Evolutionary conservation across 2,113 vertebrate genomes (phyloP), one percentile per base, ranked within the genome.

Genomic region (Halichoeres trimaculatus): DNA sequence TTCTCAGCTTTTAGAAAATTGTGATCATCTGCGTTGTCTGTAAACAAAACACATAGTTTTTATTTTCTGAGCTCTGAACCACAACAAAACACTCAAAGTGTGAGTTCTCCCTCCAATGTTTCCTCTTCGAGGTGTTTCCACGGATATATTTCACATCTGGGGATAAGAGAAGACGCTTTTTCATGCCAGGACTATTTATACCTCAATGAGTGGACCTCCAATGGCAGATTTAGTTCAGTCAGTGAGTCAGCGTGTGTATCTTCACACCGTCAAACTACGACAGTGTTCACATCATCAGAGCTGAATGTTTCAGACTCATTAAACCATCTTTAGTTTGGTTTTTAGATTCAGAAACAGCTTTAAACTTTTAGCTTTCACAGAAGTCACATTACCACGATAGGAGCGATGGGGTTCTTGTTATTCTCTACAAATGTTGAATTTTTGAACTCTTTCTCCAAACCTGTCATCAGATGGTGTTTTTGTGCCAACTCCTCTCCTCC

Each of bases 111-210:
- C 40, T 14, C 40, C 14, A 14, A 14, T 41, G 40, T 41, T 41
- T 4, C 14, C 13, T 14, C 12, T 41, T 11, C 40, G 13, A 41
- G 40, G 40, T 14, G 12, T 41, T 41, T 16, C 12, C 40, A 8
- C 8, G 51, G 43, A 16, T 8, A 35, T 57, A 23, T 58, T 30
- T 52, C n/a, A 51, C 51, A 57, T 51, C 60, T 59, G 54, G 8
- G 23, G 34, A 52, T 13, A 13, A 34, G 36, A 50, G 48, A 41
- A 20, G 40, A 41, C 24, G 0, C 14, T 24, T 55, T 66, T 67
- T 47, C 40, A 48, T 40, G 53, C 45, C 66, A 65, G 60, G 61
- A 36, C 56, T 71, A 76, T 71, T 71, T 76, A 76, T 14, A 41
- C 14, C 40, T 14, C 40, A 30, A 6, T 30, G 40, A 41, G 12